Conservation (phyloP, 2,888 invertebrate genomes). For the Dexiosoma caninum region DNA sequence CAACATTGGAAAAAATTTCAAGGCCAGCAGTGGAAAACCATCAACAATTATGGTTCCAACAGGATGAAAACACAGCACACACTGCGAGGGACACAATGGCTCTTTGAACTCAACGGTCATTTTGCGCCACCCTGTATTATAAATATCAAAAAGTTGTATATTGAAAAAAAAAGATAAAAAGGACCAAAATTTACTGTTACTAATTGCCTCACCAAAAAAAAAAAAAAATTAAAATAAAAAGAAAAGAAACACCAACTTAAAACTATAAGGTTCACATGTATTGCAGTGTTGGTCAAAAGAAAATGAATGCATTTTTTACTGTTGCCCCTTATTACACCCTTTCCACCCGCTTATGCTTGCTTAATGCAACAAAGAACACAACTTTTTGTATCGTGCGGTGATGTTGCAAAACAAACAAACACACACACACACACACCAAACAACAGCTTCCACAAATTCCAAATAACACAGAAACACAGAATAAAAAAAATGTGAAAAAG, state of each 20-base stretch:
- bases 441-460: constrained; percentile 10
- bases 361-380: constrained; percentile 36
- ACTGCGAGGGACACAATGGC: no score
- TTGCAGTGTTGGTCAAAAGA: constrained; percentile 1
- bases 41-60: no score
- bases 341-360: constrained; percentile 28
- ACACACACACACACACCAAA: neutral
- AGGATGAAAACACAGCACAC: no score
- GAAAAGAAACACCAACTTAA: neutral
- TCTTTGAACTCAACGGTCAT: no score
- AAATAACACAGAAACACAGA: neutral
- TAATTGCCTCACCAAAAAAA: constrained; percentile 39
- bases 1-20: no score
- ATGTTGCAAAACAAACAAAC: neutral
- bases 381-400: constrained; percentile 46
- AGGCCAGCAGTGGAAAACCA: no score
- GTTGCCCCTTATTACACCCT: neutral
- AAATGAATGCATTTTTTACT: constrained; percentile 19
- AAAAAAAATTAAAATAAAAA: neutral
- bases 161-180: neutral
- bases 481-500: neutral
- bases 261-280: constrained; percentile 12
- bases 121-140: no score
- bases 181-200: constrained; percentile 52
- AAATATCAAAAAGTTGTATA: neutral